Evolutionary conservation across 2,888 invertebrate genomes (phyloP).

Genomic region (Melanargia galathea): DNA sequence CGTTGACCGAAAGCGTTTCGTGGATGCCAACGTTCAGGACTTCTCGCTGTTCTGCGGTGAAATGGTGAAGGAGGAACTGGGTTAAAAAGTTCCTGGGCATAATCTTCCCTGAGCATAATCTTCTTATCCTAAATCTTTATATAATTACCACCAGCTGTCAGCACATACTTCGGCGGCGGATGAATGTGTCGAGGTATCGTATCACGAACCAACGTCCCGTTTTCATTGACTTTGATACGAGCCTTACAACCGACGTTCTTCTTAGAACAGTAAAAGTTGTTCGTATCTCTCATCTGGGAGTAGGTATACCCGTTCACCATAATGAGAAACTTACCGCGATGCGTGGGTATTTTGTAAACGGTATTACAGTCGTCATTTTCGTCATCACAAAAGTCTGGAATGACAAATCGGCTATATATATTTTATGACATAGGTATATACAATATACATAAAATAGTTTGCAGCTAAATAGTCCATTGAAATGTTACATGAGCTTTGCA

Average conservation of each 20-base stretch:
- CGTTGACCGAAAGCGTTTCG: too few relatives aligned
- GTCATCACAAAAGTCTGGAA: constrained; percentile 19
- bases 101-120: too few relatives aligned
- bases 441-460: too few relatives aligned
- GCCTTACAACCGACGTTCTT: constrained; percentile 49
- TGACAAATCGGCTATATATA: neutral
- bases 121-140: constrained; percentile 31
- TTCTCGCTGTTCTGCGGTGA: too few relatives aligned
- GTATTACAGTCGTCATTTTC: constrained; percentile 3
- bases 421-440: neutral
- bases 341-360: constrained; percentile 37
- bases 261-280: constrained; percentile 51
- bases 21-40: too few relatives aligned
- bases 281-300: constrained; percentile 43
- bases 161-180: constrained; percentile 47
- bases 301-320: constrained; percentile 49
- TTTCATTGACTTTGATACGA: constrained; percentile 34
- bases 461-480: too few relatives aligned
- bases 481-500: too few relatives aligned
- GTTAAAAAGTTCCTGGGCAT: too few relatives aligned
- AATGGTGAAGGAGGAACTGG: too few relatives aligned
- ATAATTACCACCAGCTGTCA: constrained; percentile 44
- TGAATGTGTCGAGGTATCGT: constrained; percentile 45
- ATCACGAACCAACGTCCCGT: constrained; percentile 36
- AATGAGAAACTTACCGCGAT: constrained; percentile 41